phyloP scores from a whole-genome alignment of 2,797 vertebrate genomes.

The Eremophila alpestris region DNA sequence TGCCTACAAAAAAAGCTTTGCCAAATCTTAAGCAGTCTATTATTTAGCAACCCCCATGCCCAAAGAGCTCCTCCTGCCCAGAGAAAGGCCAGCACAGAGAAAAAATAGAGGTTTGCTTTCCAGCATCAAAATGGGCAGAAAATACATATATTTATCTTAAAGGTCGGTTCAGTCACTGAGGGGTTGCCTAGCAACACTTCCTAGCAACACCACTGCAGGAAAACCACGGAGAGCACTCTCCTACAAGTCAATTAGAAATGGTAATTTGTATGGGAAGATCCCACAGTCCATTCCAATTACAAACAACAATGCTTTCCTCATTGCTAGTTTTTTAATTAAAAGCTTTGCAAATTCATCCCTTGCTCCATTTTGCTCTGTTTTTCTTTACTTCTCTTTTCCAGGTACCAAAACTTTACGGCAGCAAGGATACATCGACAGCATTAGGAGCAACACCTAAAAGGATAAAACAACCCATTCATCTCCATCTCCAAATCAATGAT shows the following conservation, averaged over 20 bases:
- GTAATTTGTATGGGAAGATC: slow-evolving; percentile 57
- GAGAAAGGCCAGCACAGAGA: neutral
- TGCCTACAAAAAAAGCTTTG: neutral
- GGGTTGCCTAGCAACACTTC: slow-evolving; percentile 69
- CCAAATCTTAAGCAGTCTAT: neutral
- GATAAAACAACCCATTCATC: neutral
- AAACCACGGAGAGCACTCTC: slow-evolving; percentile 6
- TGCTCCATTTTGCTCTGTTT: neutral
- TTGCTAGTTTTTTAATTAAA: neutral
- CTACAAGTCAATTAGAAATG: slow-evolving; percentile 67
- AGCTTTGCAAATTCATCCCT: neutral
- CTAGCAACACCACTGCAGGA: slow-evolving; percentile 62
- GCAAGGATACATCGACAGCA: fast-evolving
- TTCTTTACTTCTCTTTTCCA: neutral
- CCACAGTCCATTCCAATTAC: neutral
- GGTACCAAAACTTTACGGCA: neutral
- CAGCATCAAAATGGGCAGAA: slow-evolving; percentile 42
- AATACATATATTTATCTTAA: slow-evolving; percentile 69
- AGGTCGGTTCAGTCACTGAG: slow-evolving; percentile 59
- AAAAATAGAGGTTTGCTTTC: slow-evolving; percentile 34
- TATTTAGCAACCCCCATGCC: neutral
- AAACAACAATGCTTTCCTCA: neutral
- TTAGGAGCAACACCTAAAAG: slow-evolving; percentile 1
- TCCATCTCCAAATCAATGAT: neutral
- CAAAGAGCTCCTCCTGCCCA: neutral